These are phyloP conservation scores for Actinemys pallida DNA, from an alignment of 2,113 vertebrate genomes.

Conservation along the genomic window DNA sequence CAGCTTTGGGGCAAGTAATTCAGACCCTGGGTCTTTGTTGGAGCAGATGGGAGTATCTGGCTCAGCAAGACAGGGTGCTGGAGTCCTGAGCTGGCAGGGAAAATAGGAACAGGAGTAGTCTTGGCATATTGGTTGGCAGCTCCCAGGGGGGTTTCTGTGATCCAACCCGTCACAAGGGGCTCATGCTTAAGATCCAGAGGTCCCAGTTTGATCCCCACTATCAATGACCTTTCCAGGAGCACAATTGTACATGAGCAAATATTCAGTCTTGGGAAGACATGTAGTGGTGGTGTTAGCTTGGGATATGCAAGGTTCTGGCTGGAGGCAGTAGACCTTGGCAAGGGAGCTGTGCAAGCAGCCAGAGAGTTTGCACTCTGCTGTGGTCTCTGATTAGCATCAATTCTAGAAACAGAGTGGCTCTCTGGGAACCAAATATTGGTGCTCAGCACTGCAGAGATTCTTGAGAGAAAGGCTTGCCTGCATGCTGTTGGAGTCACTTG, in stretches of 20 bases:
- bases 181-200: neutral
- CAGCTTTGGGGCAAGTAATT: no score
- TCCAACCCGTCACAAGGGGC: no score
- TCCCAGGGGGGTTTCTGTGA: no score
- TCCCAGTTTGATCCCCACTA: neutral
- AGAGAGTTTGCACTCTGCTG: neutral
- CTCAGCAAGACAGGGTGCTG: no score
- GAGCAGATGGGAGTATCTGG: no score
- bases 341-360: neutral
- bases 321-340: neutral
- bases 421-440: neutral
- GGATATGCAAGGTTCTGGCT: neutral
- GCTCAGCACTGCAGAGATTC: neutral
- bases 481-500: neutral
- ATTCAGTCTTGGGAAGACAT: neutral
- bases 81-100: no score
- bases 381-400: neutral
- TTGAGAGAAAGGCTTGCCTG: neutral
- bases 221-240: neutral
- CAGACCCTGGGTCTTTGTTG: no score
- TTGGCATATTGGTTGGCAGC: no score
- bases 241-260: neutral
- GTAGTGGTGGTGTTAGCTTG: neutral
- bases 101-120: no score
- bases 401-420: neutral